phyloP scores from a whole-genome alignment of 2,113 vertebrate species.

The Pterophyllum scalare region DNA sequence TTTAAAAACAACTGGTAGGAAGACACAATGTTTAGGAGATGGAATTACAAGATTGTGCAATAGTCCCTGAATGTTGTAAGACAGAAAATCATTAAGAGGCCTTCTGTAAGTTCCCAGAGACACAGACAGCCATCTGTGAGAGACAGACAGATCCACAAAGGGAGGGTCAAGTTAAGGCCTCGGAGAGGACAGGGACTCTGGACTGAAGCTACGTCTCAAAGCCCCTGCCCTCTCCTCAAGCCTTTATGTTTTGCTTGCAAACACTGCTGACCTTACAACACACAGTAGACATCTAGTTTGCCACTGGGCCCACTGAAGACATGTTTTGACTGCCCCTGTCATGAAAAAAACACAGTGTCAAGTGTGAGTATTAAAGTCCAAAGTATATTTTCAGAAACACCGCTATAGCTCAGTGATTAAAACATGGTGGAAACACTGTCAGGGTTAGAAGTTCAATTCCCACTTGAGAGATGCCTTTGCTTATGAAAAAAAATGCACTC shows the following conservation, averaged over 20 bases:
- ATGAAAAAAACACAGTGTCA: conserved; percentile 46
- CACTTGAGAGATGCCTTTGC: conserved; percentile 23
- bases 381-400: conserved; percentile 35
- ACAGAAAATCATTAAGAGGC: conserved; percentile 58
- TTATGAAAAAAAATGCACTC: conserved; percentile 18
- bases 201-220: conserved; percentile 11
- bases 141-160: conserved; percentile 29
- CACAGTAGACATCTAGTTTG: conserved; percentile 50
- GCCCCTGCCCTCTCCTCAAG: conserved; percentile 22
- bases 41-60: not conserved
- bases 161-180: conserved; percentile 25
- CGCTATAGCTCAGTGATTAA: conserved; percentile 38
- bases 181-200: conserved; percentile 18
- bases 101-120: conserved; percentile 19
- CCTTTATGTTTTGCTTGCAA: conserved; percentile 67
- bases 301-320: conserved; percentile 49
- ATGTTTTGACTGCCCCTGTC: conserved; percentile 69
- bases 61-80: conserved; percentile 39
- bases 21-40: not conserved
- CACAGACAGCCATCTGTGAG: conserved; percentile 22
- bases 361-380: conserved; percentile 48
- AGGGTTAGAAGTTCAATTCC: conserved; percentile 53
- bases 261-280: conserved; percentile 72
- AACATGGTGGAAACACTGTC: conserved; percentile 35
- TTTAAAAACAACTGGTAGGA: not conserved